These are phyloP conservation scores for Papilio elwesi DNA, from an alignment of 2,888 invertebrate genomes.

Conservation along the genomic window DNA sequence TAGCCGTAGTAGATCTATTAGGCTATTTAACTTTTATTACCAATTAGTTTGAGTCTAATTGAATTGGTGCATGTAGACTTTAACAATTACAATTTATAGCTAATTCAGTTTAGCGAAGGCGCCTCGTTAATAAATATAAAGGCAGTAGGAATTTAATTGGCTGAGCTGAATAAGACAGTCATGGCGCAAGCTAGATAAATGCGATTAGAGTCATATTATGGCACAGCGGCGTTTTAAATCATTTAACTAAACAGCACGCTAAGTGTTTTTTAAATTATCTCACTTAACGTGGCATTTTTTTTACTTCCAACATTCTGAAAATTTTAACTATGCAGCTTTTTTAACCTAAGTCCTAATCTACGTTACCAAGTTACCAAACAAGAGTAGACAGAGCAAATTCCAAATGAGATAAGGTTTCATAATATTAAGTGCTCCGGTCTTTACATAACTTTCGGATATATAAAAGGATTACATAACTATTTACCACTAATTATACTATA, in stretches of 20 bases:
- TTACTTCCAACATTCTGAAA: too few species aligned
- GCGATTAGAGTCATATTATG: constrained; percentile 59
- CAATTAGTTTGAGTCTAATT: constrained; percentile 50
- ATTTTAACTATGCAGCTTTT: too few species aligned
- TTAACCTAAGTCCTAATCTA: too few species aligned
- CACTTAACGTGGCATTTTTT: not conserved
- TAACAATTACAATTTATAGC: constrained; percentile 59
- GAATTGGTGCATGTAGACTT: constrained; percentile 49
- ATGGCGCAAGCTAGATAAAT: constrained; percentile 52
- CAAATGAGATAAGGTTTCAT: too few species aligned
- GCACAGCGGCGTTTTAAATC: constrained; percentile 14
- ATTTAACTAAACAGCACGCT: not conserved
- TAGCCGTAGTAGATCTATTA: not conserved
- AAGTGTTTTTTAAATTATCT: not conserved
- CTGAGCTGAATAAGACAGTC: constrained; percentile 51
- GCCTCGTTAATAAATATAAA: constrained; percentile 59
- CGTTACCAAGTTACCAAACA: too few species aligned
- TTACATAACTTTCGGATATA: too few species aligned
- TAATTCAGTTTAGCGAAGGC: constrained; percentile 61
- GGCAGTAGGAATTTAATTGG: constrained; percentile 67
- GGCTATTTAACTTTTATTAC: not conserved
- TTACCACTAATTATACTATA: too few species aligned
- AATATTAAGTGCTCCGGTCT: too few species aligned
- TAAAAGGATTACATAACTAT: too few species aligned
- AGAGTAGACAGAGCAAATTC: too few species aligned